Base-by-base conservation (phyloP, 2,888 invertebrate genomes). In the Globia sparganii region DNA sequence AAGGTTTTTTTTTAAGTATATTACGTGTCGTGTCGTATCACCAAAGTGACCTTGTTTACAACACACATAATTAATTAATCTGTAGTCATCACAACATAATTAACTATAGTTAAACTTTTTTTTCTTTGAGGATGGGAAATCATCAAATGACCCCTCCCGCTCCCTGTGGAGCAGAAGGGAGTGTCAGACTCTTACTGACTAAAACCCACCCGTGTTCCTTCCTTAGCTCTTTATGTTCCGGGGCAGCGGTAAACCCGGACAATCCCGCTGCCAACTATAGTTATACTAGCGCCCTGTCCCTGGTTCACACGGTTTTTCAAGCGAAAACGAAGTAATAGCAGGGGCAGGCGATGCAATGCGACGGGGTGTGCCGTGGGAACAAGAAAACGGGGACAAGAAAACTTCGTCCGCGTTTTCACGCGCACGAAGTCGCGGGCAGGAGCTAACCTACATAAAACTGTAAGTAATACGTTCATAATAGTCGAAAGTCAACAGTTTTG, bases 1-100 rank as follows among this genome's bases (percentile, higher is more conserved):
- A 37, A 80, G 56, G 56, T 64, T 71, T 73, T 83, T 73, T 83
- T 64, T 84, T 43, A 77, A 61, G 62, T 53, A 25, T 61, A 68
- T 71, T 65, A 65, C 58, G 69, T 77, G 1, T 53, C 18, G n/a
- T 28, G 18, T 46, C 4, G 34, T n/a, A 34, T 59, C 34, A 31
- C 34, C 13, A 53, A 56, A 43, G n/a, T 81, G 70, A 67, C 66
- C 68, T 83, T 70, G 65, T 73, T 70, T 58, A 40, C 43, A 43
- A n/a, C 43, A 66, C n/a, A 58, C n/a, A n/a, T n/a, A n/a, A n/a
- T 28, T 69, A 59, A 31, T 28, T 31, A 40, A 25, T 53, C 4
- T 31, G 49, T 28, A 25, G 21, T 9, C 8, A 67, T 65, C 31
- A 43, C 6, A 34, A n/a, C 25, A n/a, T n/a, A 71, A 64, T 71